Evolutionary conservation across 2,888 invertebrate genomes (phyloP).

Genomic region (Callosobruchus maculatus): DNA sequence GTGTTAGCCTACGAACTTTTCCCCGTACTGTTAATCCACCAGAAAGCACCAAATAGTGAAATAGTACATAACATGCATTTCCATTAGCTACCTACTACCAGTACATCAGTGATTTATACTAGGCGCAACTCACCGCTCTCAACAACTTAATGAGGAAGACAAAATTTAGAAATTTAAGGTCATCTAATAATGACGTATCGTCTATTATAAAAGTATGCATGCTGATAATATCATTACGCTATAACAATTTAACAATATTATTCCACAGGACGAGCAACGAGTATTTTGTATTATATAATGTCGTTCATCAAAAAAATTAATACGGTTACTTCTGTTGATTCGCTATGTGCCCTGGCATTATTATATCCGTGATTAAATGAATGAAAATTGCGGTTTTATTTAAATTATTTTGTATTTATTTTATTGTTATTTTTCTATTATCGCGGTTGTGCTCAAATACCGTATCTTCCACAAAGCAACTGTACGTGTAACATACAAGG

Average conservation of each 20-base stretch:
- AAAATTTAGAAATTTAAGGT: neutral
- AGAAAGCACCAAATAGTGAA: too few species aligned
- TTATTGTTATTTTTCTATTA: neutral
- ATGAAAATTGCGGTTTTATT: neutral
- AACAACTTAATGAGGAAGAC: neutral
- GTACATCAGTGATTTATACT: too few species aligned
- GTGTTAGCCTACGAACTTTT: too few species aligned
- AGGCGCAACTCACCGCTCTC: neutral
- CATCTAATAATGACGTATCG: neutral
- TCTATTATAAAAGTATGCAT: neutral
- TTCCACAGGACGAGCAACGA: neutral
- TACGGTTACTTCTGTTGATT: neutral
- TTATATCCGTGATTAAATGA: neutral
- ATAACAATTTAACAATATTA: neutral
- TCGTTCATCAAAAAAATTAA: neutral
- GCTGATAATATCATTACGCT: neutral
- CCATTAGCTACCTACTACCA: neutral
- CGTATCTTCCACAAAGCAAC: neutral
- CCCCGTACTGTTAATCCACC: too few species aligned
- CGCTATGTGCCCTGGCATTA: too few species aligned
- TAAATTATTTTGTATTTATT: neutral
- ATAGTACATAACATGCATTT: neutral
- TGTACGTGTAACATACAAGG: neutral
- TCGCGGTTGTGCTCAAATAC: neutral
- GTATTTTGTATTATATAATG: neutral